Evolutionary conservation across 2,113 vertebrate genomes (phyloP), one percentile per base, ranked within the genome.

Genomic region (Mesoclemmys tuberculata): DNA sequence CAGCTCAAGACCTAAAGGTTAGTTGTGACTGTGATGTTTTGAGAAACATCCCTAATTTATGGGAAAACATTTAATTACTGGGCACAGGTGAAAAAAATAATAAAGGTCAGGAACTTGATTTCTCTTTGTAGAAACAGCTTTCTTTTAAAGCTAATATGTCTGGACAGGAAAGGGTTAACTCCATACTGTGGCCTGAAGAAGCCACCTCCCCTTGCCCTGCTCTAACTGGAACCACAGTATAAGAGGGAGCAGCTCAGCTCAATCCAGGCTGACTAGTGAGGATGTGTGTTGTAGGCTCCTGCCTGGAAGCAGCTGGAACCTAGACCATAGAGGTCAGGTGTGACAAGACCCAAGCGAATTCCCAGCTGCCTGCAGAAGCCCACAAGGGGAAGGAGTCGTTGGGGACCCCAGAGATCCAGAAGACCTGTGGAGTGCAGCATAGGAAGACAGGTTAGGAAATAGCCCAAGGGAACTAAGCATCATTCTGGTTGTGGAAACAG

Each of bases 1-100:
- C 92, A 82, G 35, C 54, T 89, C 91, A 84, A 95, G 90, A 91
- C 93, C 18, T 7, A 89, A 80, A 84, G 77, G 88, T 90, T 74
- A 61, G 19, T 84, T 93, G 41, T 27, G 77, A 93, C 64, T 81
- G 92, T 35, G 44, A 68, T 74, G 90, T 94, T 96, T 94, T 90
- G 87, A 97, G 90, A 86, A 92, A 92, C 61, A 2, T 56, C 48
- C 14, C 82, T 94, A 74, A 71, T 38, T 95, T 96, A 95, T 95
- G 96, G 87, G 90, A 90, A 96, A 87, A 85, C 90, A 82, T 89
- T 96, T 58, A n/a, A 44, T 89, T 93, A 2, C 80, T 94, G 82
- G 88, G 22, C 12, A 81, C 84, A 96, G 90, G 94, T 97, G 93
- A 52, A 89, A 84, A 85, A 92, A 64, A 87, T 64, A 96, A 96